Percentiles rank a stretch among this genome's conserved stretches.
Evolutionary conservation across 2,113 vertebrate species (phyloP).

Genomic region (Collichthys lucidus): DNA sequence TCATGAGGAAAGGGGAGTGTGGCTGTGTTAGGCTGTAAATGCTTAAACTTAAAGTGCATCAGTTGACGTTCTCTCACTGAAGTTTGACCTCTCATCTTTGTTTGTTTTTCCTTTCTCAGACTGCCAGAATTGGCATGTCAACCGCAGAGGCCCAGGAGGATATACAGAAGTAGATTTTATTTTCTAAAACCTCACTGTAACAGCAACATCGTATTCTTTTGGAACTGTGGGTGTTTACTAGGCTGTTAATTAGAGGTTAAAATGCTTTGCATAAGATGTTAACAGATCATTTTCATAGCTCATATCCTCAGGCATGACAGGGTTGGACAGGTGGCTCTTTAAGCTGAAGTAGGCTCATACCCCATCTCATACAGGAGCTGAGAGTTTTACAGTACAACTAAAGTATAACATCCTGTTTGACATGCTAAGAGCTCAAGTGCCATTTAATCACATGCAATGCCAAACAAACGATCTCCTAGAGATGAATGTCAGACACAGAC

Average conservation of each 20-base stretch:
- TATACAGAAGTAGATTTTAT: constrained; percentile 16
- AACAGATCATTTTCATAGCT: constrained; percentile 3
- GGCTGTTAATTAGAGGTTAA: constrained; percentile 10
- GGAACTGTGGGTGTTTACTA: neutral
- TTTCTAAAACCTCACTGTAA: neutral
- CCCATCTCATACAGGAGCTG: neutral
- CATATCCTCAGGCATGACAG: neutral
- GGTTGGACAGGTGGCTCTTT: constrained; percentile 12
- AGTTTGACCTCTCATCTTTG: constrained; percentile 53
- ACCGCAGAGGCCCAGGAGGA: neutral
- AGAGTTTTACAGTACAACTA: constrained; percentile 16
- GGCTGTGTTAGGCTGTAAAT: constrained; percentile 38
- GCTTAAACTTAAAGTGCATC: constrained; percentile 43
- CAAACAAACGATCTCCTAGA: constrained; percentile 11
- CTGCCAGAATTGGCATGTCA: constrained; percentile 15
- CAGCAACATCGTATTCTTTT: neutral
- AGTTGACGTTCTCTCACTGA: constrained; percentile 41
- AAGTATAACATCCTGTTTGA: constrained; percentile 27
- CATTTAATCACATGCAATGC: constrained; percentile 2
- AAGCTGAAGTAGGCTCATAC: neutral
- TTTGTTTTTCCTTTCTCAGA: constrained; percentile 49
- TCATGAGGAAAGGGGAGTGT: constrained; percentile 21
- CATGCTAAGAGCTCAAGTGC: constrained; percentile 13
- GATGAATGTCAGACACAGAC: constrained; percentile 14
- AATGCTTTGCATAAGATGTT: constrained; percentile 22